Conservation (phyloP, 2,113 vertebrate genomes). For the Peromyscus maniculatus region DNA sequence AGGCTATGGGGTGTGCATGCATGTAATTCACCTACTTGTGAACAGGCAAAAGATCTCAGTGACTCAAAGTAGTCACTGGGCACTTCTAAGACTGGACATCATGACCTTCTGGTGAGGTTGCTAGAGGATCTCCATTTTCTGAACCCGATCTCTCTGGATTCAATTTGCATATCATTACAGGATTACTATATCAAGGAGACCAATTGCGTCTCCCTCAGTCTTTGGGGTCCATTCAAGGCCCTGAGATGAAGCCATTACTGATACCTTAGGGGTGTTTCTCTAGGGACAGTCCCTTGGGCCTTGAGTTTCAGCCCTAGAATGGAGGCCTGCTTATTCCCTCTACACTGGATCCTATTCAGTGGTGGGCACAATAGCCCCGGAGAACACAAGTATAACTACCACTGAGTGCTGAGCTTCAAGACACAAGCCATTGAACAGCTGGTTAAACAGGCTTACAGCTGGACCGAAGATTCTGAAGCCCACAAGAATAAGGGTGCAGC, state of each 20-base stretch:
- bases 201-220: neutral
- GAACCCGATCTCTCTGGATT: neutral
- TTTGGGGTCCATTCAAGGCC: neutral
- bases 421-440: too few species aligned
- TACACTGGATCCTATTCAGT: accelerated
- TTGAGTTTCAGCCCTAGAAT: too few species aligned
- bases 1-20: too few species aligned
- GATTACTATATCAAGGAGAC: too few species aligned
- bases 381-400: neutral
- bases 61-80: neutral
- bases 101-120: neutral
- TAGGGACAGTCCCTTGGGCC: neutral
- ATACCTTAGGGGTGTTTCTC: neutral
- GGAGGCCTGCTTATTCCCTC: too few species aligned
- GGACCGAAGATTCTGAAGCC: neutral
- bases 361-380: accelerated
- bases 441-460: neutral
- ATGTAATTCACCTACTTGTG: neutral
- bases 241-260: neutral
- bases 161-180: accelerated
- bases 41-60: neutral
- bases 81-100: neutral
- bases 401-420: too few species aligned
- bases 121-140: neutral
- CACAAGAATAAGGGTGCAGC: too few species aligned